Evolutionary conservation across 1,140 invertebrate species (phyloP).

Genomic region (Octopus sinensis): DNA sequence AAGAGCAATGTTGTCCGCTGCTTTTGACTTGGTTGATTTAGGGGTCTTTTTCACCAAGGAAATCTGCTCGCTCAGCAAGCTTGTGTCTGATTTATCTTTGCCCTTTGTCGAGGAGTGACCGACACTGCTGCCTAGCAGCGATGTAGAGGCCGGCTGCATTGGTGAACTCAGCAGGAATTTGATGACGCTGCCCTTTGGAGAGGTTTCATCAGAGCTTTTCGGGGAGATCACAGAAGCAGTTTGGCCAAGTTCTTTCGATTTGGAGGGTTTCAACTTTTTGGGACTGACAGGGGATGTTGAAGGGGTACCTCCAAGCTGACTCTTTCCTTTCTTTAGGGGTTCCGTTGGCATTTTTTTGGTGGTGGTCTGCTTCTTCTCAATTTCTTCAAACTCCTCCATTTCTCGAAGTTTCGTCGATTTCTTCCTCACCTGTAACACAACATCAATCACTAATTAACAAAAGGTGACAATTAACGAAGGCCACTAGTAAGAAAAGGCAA

Average conservation of each 20-base stretch:
- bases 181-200: slow-evolving; percentile 37
- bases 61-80: neutral
- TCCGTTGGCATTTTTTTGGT: slow-evolving; percentile 28
- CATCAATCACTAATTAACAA: too few relatives aligned
- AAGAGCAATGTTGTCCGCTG: neutral
- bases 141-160: slow-evolving; percentile 26
- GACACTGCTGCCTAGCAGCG: slow-evolving; percentile 15
- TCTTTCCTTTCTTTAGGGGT: neutral
- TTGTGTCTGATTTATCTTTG: neutral
- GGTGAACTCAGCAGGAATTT: slow-evolving; percentile 44
- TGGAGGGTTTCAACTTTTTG: slow-evolving; percentile 19
- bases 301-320: slow-evolving; percentile 4
- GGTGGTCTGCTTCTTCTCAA: slow-evolving; percentile 61
- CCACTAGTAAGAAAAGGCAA: too few relatives aligned
- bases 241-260: slow-evolving; percentile 17
- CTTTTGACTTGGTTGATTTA: neutral
- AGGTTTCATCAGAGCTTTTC: slow-evolving; percentile 15
- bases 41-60: neutral
- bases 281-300: slow-evolving; percentile 23
- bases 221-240: neutral
- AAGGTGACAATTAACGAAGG: too few relatives aligned
- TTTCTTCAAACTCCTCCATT: slow-evolving; percentile 83
- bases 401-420: slow-evolving; percentile 83
- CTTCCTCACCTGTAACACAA: slow-evolving; percentile 69
- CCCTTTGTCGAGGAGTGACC: neutral